Percentiles rank a stretch among this genome's conserved stretches.
phyloP scores from a whole-genome alignment of 2,113 vertebrate genomes.

The Sisor rabdophorus region DNA sequence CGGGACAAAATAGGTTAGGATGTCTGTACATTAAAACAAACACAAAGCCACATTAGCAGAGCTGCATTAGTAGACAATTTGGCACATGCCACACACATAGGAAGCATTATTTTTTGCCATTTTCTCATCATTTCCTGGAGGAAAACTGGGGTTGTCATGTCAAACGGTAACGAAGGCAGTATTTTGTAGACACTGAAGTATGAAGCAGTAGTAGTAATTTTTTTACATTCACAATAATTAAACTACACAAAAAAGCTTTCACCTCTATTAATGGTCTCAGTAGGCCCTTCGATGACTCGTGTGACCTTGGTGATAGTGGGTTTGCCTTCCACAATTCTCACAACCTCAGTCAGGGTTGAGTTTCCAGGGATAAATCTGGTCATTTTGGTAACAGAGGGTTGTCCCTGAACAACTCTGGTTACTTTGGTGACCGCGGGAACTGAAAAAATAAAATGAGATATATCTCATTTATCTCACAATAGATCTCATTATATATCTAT shows the following conservation, averaged over 20 bases:
- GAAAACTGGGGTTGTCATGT: not conserved
- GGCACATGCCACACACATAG: not conserved
- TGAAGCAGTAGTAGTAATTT: not conserved
- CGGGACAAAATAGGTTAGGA: not conserved
- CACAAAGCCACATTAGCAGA: not conserved
- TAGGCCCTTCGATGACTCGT: constrained; percentile 50
- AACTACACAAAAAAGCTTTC: not conserved
- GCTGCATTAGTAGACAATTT: not conserved
- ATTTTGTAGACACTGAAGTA: not conserved
- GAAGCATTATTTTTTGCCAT: not conserved
- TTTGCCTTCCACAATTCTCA: constrained; percentile 50
- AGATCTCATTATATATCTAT: too few relatives aligned
- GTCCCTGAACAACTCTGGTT: constrained; percentile 26
- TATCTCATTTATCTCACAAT: too few relatives aligned
- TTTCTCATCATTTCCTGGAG: not conserved
- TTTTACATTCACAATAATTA: not conserved
- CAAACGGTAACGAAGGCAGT: not conserved
- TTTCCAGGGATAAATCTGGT: constrained; percentile 47
- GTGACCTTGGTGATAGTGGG: constrained; percentile 41
- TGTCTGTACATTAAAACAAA: not conserved
- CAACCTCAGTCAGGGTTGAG: constrained; percentile 53
- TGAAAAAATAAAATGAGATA: constrained; percentile 26
- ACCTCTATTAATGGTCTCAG: too few relatives aligned
- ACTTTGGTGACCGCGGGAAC: constrained; percentile 55
- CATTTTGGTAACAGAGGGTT: constrained; percentile 41